Base-by-base conservation (phyloP, 2,113 vertebrate species). In the Brachypteracias leptosomus region DNA sequence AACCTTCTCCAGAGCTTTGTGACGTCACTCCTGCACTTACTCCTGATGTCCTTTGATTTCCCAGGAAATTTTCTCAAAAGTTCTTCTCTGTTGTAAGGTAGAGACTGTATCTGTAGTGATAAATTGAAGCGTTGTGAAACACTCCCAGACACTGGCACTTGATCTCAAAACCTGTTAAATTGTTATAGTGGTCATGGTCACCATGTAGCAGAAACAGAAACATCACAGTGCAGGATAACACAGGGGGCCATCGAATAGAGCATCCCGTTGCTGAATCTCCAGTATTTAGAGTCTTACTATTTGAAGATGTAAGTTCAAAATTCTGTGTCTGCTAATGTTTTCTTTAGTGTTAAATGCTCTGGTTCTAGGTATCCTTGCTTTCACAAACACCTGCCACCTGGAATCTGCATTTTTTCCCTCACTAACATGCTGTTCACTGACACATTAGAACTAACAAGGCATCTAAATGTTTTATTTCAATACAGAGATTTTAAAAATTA, bases 131-230 rank as follows among this genome's bases (percentile, higher is more conserved):
- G 16, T 62, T 74, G 36, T 59, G 24, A 58, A 36, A 4, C 28
- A 13, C 29, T 85, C 9, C 20, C 72, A 51, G 67, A 19, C 49
- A 16, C 51, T 85, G 74, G 5, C 38, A 22, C 71, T 72, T 29
- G 18, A 15, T 57, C 44, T 61, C 76, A 65, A n/a, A 15, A 25
- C 4, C 25, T 29, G 31, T 22, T 55, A 8, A 25, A 15, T 7
- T 63, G 19, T 57, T 75, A 10, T 1, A 1, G 4, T 31, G n/a
- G 58, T n/a, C 49, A 3, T 0, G 0, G 25, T 46, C 26, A 24
- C 55, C 0, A 0, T 21, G n/a, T 21, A 57, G 10, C 36, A 62
- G 47, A 36, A 15, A 5, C 46, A 44, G 66, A 67, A 59, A 11
- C 6, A 8, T 35, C 63, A 12, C 0, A 0, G 29, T 7, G 29